Conservation (phyloP, 2,113 vertebrate species). For the Poeciliopsis retropinna region DNA sequence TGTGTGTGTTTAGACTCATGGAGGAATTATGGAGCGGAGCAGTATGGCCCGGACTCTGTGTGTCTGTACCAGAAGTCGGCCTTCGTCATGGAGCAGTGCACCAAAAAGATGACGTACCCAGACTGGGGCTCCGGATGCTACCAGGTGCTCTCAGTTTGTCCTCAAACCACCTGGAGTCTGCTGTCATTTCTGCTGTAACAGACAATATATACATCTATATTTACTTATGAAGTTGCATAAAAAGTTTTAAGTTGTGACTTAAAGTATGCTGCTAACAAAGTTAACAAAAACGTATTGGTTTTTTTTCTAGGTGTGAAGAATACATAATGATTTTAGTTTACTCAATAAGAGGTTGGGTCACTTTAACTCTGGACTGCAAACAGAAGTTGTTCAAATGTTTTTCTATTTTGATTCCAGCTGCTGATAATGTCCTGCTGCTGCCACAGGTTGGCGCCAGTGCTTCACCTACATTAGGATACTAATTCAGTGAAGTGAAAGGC, state of each 20-base stretch:
- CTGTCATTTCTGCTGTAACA: no score
- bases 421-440: neutral
- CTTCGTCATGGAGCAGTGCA: constrained; percentile 95
- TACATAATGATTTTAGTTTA: no score
- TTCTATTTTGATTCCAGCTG: neutral
- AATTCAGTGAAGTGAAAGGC: no score
- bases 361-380: neutral
- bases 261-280: neutral
- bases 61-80: constrained; percentile 93
- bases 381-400: neutral
- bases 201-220: neutral
- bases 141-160: constrained; percentile 76
- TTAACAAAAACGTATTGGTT: neutral
- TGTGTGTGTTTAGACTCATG: constrained; percentile 81
- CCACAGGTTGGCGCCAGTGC: neutral
- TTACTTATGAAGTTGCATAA: neutral
- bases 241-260: neutral
- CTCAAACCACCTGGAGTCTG: no score
- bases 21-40: constrained; percentile 95
- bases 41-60: constrained; percentile 90
- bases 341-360: neutral
- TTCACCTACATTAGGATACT: neutral
- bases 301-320: neutral
- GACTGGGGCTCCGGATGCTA: constrained; percentile 99
- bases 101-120: constrained; percentile 88